These are phyloP conservation scores for Oreochromis niloticus DNA, from an alignment of 2,113 vertebrate genomes.

Conservation along the genomic window DNA sequence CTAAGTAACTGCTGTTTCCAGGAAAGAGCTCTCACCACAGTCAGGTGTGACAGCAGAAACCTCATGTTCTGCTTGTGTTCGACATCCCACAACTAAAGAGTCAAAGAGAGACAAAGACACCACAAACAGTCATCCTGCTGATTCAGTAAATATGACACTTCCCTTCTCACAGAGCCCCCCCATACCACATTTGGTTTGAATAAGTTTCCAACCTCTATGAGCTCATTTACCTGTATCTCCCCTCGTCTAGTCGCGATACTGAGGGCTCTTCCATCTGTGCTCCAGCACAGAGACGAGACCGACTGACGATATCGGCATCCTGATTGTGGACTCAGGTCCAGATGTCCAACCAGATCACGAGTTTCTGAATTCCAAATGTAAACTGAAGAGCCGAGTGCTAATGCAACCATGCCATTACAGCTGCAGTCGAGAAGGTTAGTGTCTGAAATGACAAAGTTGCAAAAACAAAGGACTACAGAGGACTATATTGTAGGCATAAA, in stretches of 20 bases:
- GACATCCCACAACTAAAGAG: conserved; percentile 74
- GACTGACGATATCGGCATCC: not conserved
- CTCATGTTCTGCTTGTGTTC: conserved; percentile 67
- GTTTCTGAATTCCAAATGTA: conserved; percentile 70
- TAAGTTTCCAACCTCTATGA: not conserved
- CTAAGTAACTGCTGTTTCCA: conserved; percentile 78
- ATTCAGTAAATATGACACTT: not conserved
- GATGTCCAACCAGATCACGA: conserved; percentile 16
- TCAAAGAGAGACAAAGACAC: conserved; percentile 19
- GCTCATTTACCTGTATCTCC: conserved; percentile 65
- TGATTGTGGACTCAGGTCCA: conserved; percentile 37
- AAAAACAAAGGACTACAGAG: not conserved
- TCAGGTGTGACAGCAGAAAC: conserved; percentile 67
- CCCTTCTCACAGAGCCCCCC: not conserved
- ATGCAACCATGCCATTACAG: conserved; percentile 64
- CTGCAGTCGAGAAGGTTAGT: conserved; percentile 76
- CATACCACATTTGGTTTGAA: not conserved
- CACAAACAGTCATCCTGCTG: conserved; percentile 5
- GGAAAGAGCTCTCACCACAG: conserved; percentile 72
- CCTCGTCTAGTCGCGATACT: conserved; percentile 75
- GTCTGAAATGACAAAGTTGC: conserved; percentile 60
- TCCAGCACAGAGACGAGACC: conserved; percentile 75
- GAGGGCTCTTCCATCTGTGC: conserved; percentile 62
- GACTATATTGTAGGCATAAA: rapidly evolving
- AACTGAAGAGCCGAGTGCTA: conserved; percentile 69